Evolutionary conservation across 2,888 invertebrate species (phyloP).

Genomic region (Mayetiola destructor): DNA sequence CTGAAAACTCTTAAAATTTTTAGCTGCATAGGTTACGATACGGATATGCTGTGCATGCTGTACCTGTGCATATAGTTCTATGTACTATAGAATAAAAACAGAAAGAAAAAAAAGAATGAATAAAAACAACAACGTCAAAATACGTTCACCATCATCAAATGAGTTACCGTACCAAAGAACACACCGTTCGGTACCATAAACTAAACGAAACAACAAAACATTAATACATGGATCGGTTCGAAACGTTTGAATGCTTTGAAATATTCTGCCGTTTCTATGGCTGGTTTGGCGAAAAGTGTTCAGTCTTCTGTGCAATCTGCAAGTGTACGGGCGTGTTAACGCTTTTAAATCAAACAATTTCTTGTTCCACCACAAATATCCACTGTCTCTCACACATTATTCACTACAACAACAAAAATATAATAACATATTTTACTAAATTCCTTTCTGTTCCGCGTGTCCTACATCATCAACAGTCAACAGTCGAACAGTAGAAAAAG

Average conservation of each 20-base stretch:
- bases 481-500: too few species aligned
- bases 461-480: too few species aligned
- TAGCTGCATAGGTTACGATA: too few species aligned
- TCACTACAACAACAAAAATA: not conserved
- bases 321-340: conserved; percentile 8
- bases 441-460: too few species aligned
- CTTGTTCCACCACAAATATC: conserved; percentile 12
- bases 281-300: conserved; percentile 10
- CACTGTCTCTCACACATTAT: not conserved
- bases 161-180: not conserved
- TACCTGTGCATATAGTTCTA: too few species aligned
- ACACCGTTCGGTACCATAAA: too few species aligned
- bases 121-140: not conserved
- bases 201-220: not conserved
- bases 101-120: too few species aligned
- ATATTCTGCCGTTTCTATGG: not conserved
- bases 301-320: conserved; percentile 13
- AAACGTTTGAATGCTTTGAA: not conserved
- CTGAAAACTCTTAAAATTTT: too few species aligned
- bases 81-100: too few species aligned
- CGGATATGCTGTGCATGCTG: too few species aligned
- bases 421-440: too few species aligned
- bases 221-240: not conserved
- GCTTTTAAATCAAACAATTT: conserved; percentile 5
- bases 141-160: not conserved